phyloP scores from a whole-genome alignment of 2,797 vertebrate species.

The Petrocephalus sullivani region DNA sequence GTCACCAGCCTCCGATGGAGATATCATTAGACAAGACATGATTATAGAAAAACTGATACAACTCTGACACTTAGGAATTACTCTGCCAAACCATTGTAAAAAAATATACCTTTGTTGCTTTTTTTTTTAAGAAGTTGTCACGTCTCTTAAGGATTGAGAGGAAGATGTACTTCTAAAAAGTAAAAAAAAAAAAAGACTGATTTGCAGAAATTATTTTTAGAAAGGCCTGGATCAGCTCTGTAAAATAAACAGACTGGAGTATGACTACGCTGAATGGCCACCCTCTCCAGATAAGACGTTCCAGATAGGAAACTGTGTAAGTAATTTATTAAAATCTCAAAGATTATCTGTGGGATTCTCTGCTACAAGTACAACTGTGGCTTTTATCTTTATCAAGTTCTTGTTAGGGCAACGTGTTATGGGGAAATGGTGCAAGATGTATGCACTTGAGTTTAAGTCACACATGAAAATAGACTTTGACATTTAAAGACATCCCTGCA shows the following conservation, averaged over 20 bases:
- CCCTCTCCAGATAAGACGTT: not conserved
- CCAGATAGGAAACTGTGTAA: not conserved
- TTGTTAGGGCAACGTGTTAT: not conserved
- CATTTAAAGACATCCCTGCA: not conserved
- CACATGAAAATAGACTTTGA: not conserved
- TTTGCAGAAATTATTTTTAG: not conserved
- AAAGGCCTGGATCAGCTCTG: not conserved
- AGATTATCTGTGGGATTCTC: not conserved
- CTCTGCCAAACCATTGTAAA: not conserved
- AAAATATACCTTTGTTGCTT: not conserved
- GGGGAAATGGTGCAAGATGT: not conserved
- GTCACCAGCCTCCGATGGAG: not conserved
- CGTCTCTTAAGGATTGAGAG: not conserved
- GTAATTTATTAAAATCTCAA: not conserved
- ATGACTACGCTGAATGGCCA: not conserved
- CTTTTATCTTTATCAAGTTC: not conserved
- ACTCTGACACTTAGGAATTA: not conserved
- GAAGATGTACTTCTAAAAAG: not conserved
- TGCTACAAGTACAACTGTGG: not conserved
- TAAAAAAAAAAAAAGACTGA: no score
- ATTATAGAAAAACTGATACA: not conserved
- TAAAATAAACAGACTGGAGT: not conserved
- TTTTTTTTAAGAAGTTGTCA: not conserved
- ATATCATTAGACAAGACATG: not conserved
- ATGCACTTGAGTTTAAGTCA: not conserved